These are phyloP conservation scores for Protonibea diacanthus DNA, from an alignment of 2,797 vertebrate species.

Conservation along the genomic window DNA sequence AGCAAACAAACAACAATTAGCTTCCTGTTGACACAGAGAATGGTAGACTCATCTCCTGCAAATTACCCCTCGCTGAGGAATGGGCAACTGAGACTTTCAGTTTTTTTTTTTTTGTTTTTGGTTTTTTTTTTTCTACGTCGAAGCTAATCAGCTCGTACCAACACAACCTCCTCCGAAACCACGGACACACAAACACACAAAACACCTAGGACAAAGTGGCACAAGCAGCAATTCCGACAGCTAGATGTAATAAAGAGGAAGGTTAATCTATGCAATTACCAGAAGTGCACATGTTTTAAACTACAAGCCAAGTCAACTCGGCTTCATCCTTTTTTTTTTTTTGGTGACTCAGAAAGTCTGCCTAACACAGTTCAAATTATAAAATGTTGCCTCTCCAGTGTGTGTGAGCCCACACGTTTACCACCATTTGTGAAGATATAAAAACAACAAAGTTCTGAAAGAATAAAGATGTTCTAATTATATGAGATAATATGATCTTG, in stretches of 20 bases:
- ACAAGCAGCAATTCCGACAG: slow-evolving; percentile 13
- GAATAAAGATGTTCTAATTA: neutral
- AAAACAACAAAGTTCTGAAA: neutral
- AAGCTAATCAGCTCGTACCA: slow-evolving; percentile 46
- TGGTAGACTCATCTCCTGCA: slow-evolving; percentile 70
- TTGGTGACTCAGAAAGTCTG: no score
- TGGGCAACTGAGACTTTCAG: slow-evolving; percentile 56
- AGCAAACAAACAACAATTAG: slow-evolving; percentile 83
- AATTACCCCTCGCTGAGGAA: slow-evolving; percentile 70
- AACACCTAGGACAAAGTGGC: slow-evolving; percentile 1
- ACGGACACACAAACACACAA: slow-evolving; percentile 8
- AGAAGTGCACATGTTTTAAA: neutral
- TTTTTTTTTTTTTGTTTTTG: slow-evolving; percentile 38
- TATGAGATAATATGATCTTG: neutral
- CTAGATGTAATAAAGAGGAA: neutral
- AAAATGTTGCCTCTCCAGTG: neutral
- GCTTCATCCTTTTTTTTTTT: neutral
- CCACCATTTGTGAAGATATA: neutral
- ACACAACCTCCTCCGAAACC: slow-evolving; percentile 2
- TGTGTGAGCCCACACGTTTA: no score
- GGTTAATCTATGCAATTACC: slow-evolving; percentile 10
- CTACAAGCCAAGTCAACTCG: neutral
- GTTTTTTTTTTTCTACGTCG: slow-evolving; percentile 51
- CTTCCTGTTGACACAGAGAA: slow-evolving; percentile 73
- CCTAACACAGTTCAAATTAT: neutral